Base-by-base conservation (phyloP, 2,113 vertebrate species). In the Sclerurus mexicanus region DNA sequence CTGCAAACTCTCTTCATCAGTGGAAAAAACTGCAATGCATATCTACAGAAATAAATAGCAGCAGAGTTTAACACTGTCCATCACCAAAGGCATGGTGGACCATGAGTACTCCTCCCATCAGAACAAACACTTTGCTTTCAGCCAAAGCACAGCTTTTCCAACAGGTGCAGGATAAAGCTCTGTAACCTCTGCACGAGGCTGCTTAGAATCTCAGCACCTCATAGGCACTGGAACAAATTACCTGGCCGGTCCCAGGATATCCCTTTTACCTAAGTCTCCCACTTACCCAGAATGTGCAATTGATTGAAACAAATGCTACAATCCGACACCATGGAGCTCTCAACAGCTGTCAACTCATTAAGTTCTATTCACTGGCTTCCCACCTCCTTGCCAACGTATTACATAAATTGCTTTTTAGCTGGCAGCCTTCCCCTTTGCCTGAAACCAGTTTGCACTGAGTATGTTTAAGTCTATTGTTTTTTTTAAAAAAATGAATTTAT, bases 351-450 rank as follows among this genome's bases (percentile, higher is more conserved):
- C 86, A 95, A 74, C 80, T 96, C 72, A 91, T 82, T 87, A 84
- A 78, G 49, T 81, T 88, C 66, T 85, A 64, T 89, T 96, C 78
- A 93, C 91, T 92, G 87, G 42, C 63, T 96, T 78, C 67, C 63
- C 52, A 71, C 85, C 60, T 91, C n/a, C 84, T 60, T 89, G 86
- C 84, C 85, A 96, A 81, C 1, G 2, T 89, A 92, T 95, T 85
- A 85, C 80, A 93, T 66, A 95, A 96, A 97, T 94, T 94, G 91
- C 76, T 72, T 82, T 92, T 81, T 50, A 93, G 87, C 93, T 88
- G 77, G 66, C 53, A 91, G 55, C 69, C 76, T 90, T 84, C 91
- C 60, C 44, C 27, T 72, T 63, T 71, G 78, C 81, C 84, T 91
- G 78, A 95, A 97, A 95, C 33, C 46, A 77, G 85, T 87, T 90